These are phyloP conservation scores for Anoplopoma fimbria DNA, from an alignment of 2,113 vertebrate species.

Conservation along the genomic window DNA sequence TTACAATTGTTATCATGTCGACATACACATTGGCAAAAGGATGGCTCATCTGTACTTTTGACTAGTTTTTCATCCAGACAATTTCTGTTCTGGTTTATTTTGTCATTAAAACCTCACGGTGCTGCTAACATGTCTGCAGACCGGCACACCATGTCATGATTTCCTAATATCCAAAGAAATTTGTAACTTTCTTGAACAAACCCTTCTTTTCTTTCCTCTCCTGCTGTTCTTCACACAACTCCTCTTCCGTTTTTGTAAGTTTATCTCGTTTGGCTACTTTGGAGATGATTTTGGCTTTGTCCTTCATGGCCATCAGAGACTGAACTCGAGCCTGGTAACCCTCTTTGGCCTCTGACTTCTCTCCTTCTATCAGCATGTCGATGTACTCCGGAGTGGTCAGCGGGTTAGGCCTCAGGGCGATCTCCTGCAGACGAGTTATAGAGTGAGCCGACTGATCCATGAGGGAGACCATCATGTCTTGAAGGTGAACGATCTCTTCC, in stretches of 20 bases:
- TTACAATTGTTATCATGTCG: too few species aligned
- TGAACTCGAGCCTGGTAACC: constrained; percentile 53
- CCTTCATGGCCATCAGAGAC: constrained; percentile 49
- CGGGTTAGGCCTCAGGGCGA: constrained; percentile 66
- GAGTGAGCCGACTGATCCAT: constrained; percentile 42
- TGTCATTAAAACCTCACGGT: neutral
- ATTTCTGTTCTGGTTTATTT: neutral
- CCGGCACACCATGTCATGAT: neutral
- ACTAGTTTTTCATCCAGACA: neutral
- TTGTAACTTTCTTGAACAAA: accelerated
- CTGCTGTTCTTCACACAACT: accelerated
- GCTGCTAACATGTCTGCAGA: neutral
- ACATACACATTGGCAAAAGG: neutral
- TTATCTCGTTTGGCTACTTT: constrained; percentile 8
- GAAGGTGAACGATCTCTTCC: constrained; percentile 39
- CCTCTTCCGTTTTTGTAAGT: neutral
- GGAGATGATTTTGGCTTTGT: constrained; percentile 41
- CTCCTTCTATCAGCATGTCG: constrained; percentile 67
- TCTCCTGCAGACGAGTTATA: constrained; percentile 65
- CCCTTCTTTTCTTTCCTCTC: neutral
- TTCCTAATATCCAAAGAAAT: neutral
- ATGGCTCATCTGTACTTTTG: neutral
- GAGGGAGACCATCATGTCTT: constrained; percentile 13
- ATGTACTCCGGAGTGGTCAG: constrained; percentile 69
- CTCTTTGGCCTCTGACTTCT: constrained; percentile 50